Evolutionary conservation across 2,888 invertebrate genomes (phyloP).

Genomic region (Habroteleia sp.): DNA sequence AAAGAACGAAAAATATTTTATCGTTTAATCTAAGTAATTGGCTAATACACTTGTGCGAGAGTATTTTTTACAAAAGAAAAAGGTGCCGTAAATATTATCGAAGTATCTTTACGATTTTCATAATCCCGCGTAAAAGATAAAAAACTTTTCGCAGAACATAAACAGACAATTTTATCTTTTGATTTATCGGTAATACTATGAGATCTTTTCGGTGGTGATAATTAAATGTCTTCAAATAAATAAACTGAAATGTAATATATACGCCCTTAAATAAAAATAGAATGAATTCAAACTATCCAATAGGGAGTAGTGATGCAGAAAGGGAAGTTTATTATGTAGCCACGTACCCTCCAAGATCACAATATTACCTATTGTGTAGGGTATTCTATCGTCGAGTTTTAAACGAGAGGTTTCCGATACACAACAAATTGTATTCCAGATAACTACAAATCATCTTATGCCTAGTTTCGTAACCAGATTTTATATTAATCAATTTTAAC

Average conservation of each 20-base stretch:
- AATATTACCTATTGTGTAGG: constrained; percentile 65
- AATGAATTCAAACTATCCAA: constrained; percentile 34
- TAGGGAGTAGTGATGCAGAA: constrained; percentile 25
- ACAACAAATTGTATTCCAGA: constrained; percentile 67
- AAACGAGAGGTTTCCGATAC: constrained; percentile 57
- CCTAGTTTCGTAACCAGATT: constrained; percentile 48
- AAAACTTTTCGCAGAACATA: constrained; percentile 3
- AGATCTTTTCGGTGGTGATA: constrained; percentile 55
- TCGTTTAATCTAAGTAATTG: too few relatives aligned
- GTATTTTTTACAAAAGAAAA: too few relatives aligned
- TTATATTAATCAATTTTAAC: constrained; percentile 49
- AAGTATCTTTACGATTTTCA: constrained; percentile 17
- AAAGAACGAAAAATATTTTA: too few relatives aligned
- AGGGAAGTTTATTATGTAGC: constrained; percentile 68
- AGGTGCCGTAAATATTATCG: constrained; percentile 18
- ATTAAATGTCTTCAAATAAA: constrained; percentile 71
- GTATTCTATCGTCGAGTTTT: constrained; percentile 55
- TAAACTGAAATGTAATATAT: constrained; percentile 66
- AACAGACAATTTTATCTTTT: constrained; percentile 13
- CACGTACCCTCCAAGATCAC: constrained; percentile 65
- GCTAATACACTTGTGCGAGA: too few relatives aligned
- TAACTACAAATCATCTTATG: constrained; percentile 57
- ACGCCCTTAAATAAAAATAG: constrained; percentile 8
- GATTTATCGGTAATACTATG: constrained; percentile 9
- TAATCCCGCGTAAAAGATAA: constrained; percentile 8